These are phyloP conservation scores for Chaitophorus viminalis DNA, from an alignment of 2,888 invertebrate species.

Conservation along the genomic window DNA sequence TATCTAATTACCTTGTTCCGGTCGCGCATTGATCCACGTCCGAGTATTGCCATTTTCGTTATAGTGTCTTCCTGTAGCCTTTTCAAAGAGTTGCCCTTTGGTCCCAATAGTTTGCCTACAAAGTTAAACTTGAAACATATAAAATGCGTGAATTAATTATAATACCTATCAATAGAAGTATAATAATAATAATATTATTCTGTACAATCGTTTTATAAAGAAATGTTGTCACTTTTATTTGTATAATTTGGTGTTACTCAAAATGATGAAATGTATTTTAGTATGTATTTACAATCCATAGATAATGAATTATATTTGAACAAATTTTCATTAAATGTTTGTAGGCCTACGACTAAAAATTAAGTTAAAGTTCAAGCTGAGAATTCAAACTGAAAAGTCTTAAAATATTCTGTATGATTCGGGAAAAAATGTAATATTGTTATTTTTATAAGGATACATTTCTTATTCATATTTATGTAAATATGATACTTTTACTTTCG, in stretches of 20 bases:
- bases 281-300: too few species aligned
- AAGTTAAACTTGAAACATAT: constrained; percentile 84
- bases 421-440: background rate
- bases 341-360: too few species aligned
- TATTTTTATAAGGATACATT: background rate
- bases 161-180: too few species aligned
- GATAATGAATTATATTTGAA: background rate
- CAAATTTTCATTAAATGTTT: background rate
- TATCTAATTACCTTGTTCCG: constrained; percentile 78
- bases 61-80: constrained; percentile 93
- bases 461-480: background rate
- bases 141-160: background rate
- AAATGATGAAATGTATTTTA: too few species aligned
- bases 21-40: constrained; percentile 93
- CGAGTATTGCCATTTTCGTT: constrained; percentile 95
- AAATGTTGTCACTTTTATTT: too few species aligned
- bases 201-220: too few species aligned
- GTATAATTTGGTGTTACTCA: too few species aligned
- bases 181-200: too few species aligned
- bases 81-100: constrained; percentile 92
- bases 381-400: background rate
- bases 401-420: background rate
- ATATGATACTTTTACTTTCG: background rate
- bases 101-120: constrained; percentile 92
- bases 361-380: background rate